These are phyloP conservation scores for Drosophila sulfurigaster DNA, from an alignment of 1,140 invertebrate species.

Conservation along the genomic window DNA sequence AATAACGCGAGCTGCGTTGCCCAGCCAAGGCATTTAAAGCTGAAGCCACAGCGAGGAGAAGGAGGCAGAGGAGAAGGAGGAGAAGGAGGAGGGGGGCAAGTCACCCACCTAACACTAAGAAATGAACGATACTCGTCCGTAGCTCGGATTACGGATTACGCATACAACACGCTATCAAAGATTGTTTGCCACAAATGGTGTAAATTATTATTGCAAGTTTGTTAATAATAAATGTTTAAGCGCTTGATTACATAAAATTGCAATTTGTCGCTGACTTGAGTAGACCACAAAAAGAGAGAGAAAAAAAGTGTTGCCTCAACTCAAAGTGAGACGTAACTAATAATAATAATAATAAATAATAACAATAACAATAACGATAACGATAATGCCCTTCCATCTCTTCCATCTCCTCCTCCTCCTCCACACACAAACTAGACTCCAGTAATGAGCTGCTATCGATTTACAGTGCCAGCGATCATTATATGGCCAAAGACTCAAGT, in stretches of 20 bases:
- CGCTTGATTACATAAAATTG: slow-evolving; percentile 61
- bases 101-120: slow-evolving; percentile 10
- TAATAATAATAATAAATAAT: slow-evolving; percentile 48
- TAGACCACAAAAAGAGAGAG: slow-evolving; percentile 44
- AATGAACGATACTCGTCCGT: background rate
- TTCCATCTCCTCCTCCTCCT: background rate
- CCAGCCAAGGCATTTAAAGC: slow-evolving; percentile 50
- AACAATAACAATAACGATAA: slow-evolving; percentile 36
- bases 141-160: slow-evolving; percentile 35
- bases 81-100: background rate
- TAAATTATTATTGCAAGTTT: slow-evolving; percentile 52
- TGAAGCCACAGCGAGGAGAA: slow-evolving; percentile 13
- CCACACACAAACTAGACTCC: background rate
- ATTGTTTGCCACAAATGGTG: slow-evolving; percentile 40
- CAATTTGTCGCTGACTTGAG: slow-evolving; percentile 47
- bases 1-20: slow-evolving; percentile 27
- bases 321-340: slow-evolving; percentile 53
- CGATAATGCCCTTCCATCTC: slow-evolving; percentile 4
- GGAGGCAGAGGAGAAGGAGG: background rate
- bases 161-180: slow-evolving; percentile 1
- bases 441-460: slow-evolving; percentile 56
- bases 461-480: slow-evolving; percentile 43
- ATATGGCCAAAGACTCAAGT: slow-evolving; percentile 9
- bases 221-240: slow-evolving; percentile 61
- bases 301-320: slow-evolving; percentile 23